Percentiles rank a stretch among this genome's conserved stretches.
phyloP scores from a whole-genome alignment of 2,797 vertebrate genomes.

The Heliangelus exortis region DNA sequence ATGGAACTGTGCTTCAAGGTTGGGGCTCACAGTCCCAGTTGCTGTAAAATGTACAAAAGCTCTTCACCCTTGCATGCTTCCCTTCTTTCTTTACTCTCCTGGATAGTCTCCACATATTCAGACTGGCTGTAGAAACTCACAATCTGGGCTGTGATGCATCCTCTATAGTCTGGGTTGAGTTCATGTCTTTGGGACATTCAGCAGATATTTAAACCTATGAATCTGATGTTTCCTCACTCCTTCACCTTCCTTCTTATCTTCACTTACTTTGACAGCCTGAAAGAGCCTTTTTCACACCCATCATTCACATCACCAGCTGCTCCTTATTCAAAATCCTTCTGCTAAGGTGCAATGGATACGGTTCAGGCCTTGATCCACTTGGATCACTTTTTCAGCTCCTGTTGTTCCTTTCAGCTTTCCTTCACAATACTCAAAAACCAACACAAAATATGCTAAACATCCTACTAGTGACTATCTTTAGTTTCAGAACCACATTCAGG shows the following conservation, averaged over 20 bases:
- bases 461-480: not conserved
- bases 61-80: accelerated
- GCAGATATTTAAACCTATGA: not conserved
- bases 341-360: not conserved
- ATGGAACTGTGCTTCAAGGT: not conserved
- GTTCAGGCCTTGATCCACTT: not conserved
- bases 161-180: not conserved
- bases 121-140: not conserved
- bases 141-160: not conserved
- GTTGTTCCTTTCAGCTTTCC: not conserved
- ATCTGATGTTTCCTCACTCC: not conserved
- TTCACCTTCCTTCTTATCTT: not conserved
- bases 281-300: not conserved
- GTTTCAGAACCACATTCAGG: not conserved
- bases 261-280: not conserved
- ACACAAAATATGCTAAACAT: not conserved
- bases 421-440: not conserved
- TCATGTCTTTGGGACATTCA: not conserved
- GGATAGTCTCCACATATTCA: not conserved
- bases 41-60: not conserved
- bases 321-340: not conserved
- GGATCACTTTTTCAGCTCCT: not conserved
- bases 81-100: not conserved
- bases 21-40: not conserved
- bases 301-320: not conserved